phyloP scores from a whole-genome alignment of 2,113 vertebrate species.

The Glaucomys volans region DNA sequence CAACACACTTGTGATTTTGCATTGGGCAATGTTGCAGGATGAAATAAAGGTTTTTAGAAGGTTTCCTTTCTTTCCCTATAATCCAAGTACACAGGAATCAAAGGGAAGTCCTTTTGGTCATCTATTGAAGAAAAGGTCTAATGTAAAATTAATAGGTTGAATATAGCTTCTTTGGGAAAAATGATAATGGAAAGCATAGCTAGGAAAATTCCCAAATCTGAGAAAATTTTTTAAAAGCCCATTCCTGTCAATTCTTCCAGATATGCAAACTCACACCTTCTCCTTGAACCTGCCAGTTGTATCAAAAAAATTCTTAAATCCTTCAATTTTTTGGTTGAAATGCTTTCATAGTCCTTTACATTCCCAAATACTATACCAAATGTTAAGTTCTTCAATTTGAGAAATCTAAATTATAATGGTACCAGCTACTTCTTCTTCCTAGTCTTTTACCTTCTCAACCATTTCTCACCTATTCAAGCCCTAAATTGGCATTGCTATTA shows the following conservation, averaged over 20 bases:
- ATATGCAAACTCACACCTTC: background rate
- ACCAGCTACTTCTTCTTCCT: background rate
- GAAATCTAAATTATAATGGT: background rate
- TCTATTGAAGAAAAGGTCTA: conserved; percentile 62
- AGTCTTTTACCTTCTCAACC: background rate
- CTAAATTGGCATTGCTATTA: background rate
- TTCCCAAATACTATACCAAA: background rate
- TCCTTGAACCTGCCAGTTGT: background rate
- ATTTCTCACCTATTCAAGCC: background rate
- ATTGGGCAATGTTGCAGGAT: background rate
- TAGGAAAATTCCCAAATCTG: background rate
- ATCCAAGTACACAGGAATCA: background rate
- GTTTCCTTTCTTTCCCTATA: background rate
- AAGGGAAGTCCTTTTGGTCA: conserved; percentile 53
- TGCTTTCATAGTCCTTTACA: background rate
- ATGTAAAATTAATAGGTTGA: conserved; percentile 71
- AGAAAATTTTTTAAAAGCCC: background rate
- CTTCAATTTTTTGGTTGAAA: background rate
- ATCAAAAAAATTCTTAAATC: background rate
- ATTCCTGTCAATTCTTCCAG: background rate
- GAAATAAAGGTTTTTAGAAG: background rate
- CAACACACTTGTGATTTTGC: conserved; percentile 24
- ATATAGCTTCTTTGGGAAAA: conserved; percentile 32
- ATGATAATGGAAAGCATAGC: conserved; percentile 26
- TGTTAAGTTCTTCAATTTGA: background rate